phyloP scores from a whole-genome alignment of 2,888 invertebrate species.

The Torymus tubicola region DNA sequence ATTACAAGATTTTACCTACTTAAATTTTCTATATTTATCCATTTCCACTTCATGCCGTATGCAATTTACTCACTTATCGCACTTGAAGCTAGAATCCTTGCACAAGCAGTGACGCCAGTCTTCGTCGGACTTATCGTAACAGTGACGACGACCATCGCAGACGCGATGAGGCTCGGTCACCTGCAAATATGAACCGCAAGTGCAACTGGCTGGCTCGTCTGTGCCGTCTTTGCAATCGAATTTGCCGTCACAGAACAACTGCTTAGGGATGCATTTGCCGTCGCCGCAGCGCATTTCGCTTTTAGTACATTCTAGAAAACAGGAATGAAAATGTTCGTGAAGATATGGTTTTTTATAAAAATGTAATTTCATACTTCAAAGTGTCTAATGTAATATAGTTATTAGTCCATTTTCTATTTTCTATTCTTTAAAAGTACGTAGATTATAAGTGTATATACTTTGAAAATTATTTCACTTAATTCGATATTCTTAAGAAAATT shows the following conservation, averaged over 20 bases:
- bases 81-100: conserved; percentile 77
- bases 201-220: conserved; percentile 83
- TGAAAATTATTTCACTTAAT: too few species aligned
- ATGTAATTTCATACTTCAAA: background rate
- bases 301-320: conserved; percentile 79
- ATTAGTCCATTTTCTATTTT: too few species aligned
- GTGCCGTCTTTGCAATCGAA: conserved; percentile 85
- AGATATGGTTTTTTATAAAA: background rate
- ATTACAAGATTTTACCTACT: background rate
- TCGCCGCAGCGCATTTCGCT: conserved; percentile 83
- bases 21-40: too few species aligned
- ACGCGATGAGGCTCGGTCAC: conserved; percentile 83
- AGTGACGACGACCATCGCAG: conserved; percentile 88
- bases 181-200: conserved; percentile 83
- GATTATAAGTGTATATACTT: too few species aligned
- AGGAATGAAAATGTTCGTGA: too few species aligned
- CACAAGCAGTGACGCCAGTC: conserved; percentile 82
- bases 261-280: conserved; percentile 83
- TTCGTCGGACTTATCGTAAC: conserved; percentile 88
- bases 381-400: too few species aligned
- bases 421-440: too few species aligned
- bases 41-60: too few species aligned
- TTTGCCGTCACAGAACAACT: conserved; percentile 82
- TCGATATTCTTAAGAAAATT: too few species aligned
- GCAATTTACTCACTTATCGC: conserved; percentile 76